Conservation (phyloP, 2,113 vertebrate genomes). For the Motacilla alba region DNA sequence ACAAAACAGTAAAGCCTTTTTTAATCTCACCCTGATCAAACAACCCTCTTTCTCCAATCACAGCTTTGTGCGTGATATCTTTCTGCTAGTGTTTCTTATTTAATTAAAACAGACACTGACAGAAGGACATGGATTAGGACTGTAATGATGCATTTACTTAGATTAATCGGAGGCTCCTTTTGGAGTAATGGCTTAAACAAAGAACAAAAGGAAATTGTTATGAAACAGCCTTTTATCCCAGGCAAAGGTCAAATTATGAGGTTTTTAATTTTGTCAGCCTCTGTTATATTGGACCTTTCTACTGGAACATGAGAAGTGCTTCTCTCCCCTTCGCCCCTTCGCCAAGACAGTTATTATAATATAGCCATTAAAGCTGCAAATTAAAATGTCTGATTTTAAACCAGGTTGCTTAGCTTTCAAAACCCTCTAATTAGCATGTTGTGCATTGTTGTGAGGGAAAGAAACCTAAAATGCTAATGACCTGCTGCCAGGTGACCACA, state of each 20-base stretch:
- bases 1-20: constrained; percentile 85
- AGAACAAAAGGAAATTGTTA: constrained; percentile 89
- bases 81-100: constrained; percentile 85
- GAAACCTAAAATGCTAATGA: constrained; percentile 80
- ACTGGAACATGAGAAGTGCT: constrained; percentile 73
- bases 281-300: constrained; percentile 71
- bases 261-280: constrained; percentile 80
- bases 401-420: constrained; percentile 84
- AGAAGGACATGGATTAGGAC: constrained; percentile 91
- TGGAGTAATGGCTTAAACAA: constrained; percentile 82
- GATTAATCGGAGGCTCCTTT: constrained; percentile 88
- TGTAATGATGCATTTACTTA: constrained; percentile 91
- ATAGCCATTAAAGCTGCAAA: constrained; percentile 80
- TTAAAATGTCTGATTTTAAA: constrained; percentile 81
- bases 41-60: constrained; percentile 78
- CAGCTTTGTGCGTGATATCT: constrained; percentile 81
- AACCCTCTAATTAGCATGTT: constrained; percentile 82
- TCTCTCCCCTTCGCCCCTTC: constrained; percentile 46
- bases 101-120: constrained; percentile 96
- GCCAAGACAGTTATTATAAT: constrained; percentile 78
- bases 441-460: constrained; percentile 75
- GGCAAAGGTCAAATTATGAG: constrained; percentile 85
- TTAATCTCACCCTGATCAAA: constrained; percentile 89
- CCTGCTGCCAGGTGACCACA: constrained; percentile 76
- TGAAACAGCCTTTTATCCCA: constrained; percentile 84